Conservation (phyloP, 2,113 vertebrate species). For the Toxostoma redivivum region DNA sequence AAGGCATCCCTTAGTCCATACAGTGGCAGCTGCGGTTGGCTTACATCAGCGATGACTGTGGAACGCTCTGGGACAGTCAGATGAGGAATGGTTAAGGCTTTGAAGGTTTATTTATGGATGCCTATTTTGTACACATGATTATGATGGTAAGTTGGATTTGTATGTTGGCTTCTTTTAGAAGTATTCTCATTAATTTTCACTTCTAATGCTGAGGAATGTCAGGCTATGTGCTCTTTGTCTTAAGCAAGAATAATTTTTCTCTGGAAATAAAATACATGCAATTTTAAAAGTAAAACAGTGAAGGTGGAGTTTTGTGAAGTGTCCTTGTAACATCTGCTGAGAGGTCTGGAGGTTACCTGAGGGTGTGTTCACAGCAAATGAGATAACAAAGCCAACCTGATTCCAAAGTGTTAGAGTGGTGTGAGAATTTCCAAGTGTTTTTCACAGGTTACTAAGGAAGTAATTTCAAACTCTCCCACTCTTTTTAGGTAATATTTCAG, state of each 20-base stretch:
- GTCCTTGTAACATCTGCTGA: not conserved
- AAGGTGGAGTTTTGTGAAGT: not conserved
- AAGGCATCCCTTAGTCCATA: not conserved
- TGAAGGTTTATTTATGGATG: not conserved
- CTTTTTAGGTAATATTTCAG: conserved; percentile 74
- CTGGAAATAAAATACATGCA: not conserved
- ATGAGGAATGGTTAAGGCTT: not conserved
- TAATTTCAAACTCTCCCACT: not conserved
- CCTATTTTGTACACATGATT: accelerated
- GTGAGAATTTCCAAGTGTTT: not conserved
- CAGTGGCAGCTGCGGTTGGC: not conserved
- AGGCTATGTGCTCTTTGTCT: not conserved
- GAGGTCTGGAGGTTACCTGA: not conserved
- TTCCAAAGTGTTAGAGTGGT: not conserved
- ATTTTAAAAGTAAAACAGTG: not conserved
- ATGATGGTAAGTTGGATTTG: not conserved
- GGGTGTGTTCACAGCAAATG: not conserved
- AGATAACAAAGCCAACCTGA: not conserved
- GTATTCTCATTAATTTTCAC: not conserved
- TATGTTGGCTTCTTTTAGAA: not conserved
- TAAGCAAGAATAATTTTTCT: not conserved
- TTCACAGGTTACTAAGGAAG: not conserved
- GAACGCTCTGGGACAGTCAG: not conserved
- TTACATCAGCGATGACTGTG: not conserved
- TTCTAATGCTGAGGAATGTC: not conserved